phyloP scores from a whole-genome alignment of 2,113 vertebrate genomes.

The Pheucticus melanocephalus region DNA sequence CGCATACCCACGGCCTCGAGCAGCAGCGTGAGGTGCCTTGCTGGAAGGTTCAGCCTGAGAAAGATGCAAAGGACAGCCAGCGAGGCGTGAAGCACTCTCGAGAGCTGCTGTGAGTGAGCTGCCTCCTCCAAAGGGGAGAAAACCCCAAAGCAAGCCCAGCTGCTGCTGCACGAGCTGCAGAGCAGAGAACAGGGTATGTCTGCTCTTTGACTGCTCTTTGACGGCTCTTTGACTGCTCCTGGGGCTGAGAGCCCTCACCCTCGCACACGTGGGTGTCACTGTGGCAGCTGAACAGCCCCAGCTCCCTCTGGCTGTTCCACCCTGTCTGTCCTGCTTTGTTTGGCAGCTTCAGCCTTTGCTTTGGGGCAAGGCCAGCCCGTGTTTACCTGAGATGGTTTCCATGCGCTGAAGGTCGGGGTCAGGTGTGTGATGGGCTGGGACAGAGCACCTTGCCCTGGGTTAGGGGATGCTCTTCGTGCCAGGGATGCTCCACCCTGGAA shows the following conservation, averaged over 20 bases:
- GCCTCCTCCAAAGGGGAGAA: not conserved
- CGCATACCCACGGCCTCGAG: not conserved
- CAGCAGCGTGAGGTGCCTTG: not conserved
- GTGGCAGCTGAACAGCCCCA: not conserved
- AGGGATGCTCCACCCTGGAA: not conserved
- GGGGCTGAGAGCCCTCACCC: not conserved
- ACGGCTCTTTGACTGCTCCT: not conserved
- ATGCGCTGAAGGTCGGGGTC: not conserved
- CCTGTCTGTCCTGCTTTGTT: not conserved
- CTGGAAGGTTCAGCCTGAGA: conserved; percentile 42
- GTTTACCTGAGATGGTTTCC: not conserved
- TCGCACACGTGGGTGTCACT: fast-evolving
- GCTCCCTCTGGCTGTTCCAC: not conserved
- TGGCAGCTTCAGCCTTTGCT: not conserved
- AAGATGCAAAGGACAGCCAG: not conserved
- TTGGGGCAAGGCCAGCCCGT: not conserved
- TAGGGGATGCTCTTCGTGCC: not conserved
- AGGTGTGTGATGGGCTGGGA: fast-evolving
- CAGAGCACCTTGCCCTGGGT: fast-evolving
- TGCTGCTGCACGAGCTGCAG: not conserved
- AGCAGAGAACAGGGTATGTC: not conserved
- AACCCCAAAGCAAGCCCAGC: not conserved
- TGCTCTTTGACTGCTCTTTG: not conserved
- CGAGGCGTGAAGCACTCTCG: not conserved
- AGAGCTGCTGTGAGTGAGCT: not conserved